Conservation (phyloP, 2,113 vertebrate genomes). For the Egretta garzetta region DNA sequence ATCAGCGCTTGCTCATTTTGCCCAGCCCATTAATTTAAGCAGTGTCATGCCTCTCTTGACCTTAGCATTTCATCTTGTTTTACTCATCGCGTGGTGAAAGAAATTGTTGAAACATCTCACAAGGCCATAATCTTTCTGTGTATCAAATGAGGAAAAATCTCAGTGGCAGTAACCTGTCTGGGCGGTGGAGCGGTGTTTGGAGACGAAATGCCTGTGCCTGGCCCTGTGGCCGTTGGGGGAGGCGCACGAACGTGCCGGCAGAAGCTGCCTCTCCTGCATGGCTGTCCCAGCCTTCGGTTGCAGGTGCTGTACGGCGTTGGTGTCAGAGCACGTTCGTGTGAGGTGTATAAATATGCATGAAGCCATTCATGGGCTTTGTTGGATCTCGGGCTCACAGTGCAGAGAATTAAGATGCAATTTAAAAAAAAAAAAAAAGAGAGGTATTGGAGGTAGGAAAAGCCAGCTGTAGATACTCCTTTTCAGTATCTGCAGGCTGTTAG, state of each 20-base stretch:
- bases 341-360: background rate
- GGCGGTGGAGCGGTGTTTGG: background rate
- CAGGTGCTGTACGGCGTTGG: rapidly evolving
- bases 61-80: background rate
- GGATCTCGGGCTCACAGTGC: background rate
- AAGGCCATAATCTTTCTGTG: background rate
- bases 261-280: rapidly evolving
- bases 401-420: background rate
- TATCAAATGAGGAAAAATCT: background rate
- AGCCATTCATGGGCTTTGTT: background rate
- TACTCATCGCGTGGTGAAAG: background rate
- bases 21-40: background rate
- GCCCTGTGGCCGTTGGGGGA: rapidly evolving
- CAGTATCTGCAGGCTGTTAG: background rate
- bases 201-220: background rate
- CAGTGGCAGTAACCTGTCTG: background rate
- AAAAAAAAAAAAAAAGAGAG: no score
- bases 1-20: background rate
- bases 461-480: background rate
- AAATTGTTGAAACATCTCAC: background rate
- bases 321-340: background rate
- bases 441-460: background rate
- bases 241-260: background rate
- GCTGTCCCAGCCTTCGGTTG: background rate
- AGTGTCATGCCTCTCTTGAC: background rate